A percentile compares a stretch with the other conserved stretches of the same genome.
These are phyloP conservation scores for Syrrhaptes paradoxus DNA, from an alignment of 2,113 vertebrate genomes.

Conservation along the genomic window DNA sequence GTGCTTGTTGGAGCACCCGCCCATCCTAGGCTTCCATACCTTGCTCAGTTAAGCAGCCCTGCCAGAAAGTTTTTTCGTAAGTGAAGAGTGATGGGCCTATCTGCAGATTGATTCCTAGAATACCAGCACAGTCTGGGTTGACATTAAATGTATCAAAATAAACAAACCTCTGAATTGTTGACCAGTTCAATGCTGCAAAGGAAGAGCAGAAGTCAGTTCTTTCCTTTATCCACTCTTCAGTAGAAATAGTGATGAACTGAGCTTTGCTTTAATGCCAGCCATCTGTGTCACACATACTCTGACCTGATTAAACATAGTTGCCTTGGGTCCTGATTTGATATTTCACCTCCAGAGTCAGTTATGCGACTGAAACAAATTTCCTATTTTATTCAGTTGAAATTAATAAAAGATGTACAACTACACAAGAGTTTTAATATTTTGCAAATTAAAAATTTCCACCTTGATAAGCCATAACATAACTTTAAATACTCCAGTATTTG, in stretches of 20 bases:
- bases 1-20: neutral
- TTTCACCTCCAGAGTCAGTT: neutral
- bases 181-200: neutral
- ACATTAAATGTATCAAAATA: neutral
- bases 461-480: neutral
- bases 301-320: slow-evolving; percentile 7
- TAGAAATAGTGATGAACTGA: neutral
- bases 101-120: neutral
- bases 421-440: neutral
- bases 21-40: neutral
- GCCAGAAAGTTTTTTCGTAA: neutral
- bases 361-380: neutral
- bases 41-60: neutral
- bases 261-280: neutral
- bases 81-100: neutral
- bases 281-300: neutral
- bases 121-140: neutral
- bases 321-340: neutral
- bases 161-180: neutral
- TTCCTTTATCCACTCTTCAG: neutral
- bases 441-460: neutral
- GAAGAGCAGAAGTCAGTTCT: neutral
- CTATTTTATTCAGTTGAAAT: neutral
- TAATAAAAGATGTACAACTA: neutral
- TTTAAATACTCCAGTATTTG: neutral